phyloP scores from a whole-genome alignment of 2,888 invertebrate genomes.

The Phasia obesa region DNA sequence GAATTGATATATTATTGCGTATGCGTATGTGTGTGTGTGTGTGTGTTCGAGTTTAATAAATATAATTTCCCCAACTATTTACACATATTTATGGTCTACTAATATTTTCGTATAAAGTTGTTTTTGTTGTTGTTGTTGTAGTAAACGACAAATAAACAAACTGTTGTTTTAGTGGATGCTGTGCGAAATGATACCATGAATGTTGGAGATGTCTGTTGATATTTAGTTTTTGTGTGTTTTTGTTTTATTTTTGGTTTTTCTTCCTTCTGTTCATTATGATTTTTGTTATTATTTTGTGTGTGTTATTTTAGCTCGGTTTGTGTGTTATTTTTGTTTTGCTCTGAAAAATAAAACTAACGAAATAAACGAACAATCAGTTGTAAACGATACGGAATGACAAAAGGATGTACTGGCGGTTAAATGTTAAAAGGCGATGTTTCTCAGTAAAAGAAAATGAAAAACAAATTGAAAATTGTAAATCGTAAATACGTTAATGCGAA shows the following conservation, averaged over 20 bases:
- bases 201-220: constrained; percentile 41
- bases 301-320: constrained; percentile 3
- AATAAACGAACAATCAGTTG: constrained; percentile 57
- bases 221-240: constrained; percentile 23
- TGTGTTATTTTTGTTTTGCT: not conserved
- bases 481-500: constrained; percentile 16
- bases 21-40: not conserved
- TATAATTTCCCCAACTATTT: not conserved
- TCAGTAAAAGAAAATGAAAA: not conserved
- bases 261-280: not conserved
- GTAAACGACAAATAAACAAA: constrained; percentile 16
- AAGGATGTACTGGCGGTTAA: constrained; percentile 57
- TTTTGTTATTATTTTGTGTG: too few species aligned
- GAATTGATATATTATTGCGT: not conserved
- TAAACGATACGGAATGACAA: constrained; percentile 51
- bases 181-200: constrained; percentile 38
- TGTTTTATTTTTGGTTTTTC: constrained; percentile 3
- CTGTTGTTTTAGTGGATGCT: constrained; percentile 44
- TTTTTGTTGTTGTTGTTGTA: too few species aligned
- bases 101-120: constrained; percentile 6
- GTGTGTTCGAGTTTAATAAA: constrained; percentile 13
- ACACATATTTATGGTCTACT: not conserved
- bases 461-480: not conserved
- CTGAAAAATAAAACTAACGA: constrained; percentile 26
- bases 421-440: constrained; percentile 3